phyloP scores from a whole-genome alignment of 2,797 vertebrate genomes.

The Antennarius maculatus region DNA sequence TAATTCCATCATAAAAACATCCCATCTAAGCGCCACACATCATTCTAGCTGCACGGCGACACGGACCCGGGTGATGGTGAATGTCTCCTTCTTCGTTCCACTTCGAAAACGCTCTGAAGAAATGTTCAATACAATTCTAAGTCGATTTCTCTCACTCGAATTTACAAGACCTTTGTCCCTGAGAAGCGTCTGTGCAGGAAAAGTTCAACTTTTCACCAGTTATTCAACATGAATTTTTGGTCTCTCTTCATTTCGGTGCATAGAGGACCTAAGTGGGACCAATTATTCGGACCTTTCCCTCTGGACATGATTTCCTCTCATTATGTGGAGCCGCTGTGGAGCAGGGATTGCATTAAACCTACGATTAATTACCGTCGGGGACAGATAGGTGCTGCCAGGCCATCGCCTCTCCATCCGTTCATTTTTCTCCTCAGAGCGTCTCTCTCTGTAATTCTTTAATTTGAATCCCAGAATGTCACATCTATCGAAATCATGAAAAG shows the following conservation, averaged over 20 bases:
- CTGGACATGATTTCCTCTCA: conserved; percentile 49
- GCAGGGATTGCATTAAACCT: conserved; percentile 43
- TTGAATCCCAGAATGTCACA: conserved; percentile 11
- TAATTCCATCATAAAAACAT: conserved; percentile 7
- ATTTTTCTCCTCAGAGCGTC: conserved; percentile 9
- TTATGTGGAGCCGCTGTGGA: conserved; percentile 29
- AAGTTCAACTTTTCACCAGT: conserved; percentile 34
- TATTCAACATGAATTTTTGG: conserved; percentile 24
- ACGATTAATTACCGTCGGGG: conserved; percentile 58
- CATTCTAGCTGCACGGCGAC: neutral
- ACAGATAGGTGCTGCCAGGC: conserved; percentile 35
- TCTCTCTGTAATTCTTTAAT: conserved; percentile 30
- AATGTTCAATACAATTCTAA: conserved; percentile 42
- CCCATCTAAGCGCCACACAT: conserved; percentile 19
- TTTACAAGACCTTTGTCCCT: conserved; percentile 44
- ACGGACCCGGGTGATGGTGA: conserved; percentile 19
- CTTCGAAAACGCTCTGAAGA: conserved; percentile 40
- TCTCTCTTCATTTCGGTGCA: conserved; percentile 14
- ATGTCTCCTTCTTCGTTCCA: conserved; percentile 22
- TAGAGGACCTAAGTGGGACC: conserved; percentile 19
- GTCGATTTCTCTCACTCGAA: conserved; percentile 42
- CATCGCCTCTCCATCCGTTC: conserved; percentile 25
- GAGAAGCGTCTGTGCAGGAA: conserved; percentile 5
- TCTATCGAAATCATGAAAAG: conserved; percentile 12
- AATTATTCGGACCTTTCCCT: conserved; percentile 25